Evolutionary conservation across 1,140 invertebrate species (phyloP), one percentile per base, ranked within the genome.

Genomic region (Watersipora subatra): DNA sequence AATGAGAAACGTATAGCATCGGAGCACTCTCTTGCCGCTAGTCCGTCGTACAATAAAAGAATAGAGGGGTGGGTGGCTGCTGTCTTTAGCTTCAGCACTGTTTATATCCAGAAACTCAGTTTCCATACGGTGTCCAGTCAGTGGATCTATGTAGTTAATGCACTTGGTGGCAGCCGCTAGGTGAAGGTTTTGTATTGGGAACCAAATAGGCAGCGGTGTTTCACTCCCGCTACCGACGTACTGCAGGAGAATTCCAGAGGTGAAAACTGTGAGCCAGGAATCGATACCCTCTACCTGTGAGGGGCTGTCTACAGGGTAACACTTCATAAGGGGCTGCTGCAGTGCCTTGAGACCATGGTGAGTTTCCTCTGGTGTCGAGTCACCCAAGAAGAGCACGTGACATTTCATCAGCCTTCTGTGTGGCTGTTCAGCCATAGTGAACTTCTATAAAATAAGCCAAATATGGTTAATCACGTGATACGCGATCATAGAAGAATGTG

Each of bases 321-420:
- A 81, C 73, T 97, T 93, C 69, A 90, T 85, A 66, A 99, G 77
- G 0, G 96, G 96, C 76, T 97, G 92, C 80, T 99, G 96, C 64
- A 99, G 94, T 19, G 95, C 95, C 75, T 81, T 75, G 20, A 99
- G 83, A 22, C 96, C 96, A 75, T 97, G 93, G 76, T 97, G 97
- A 70, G 94, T 97, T 73, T 96, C 89, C 71, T 96, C 90, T 2
- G 96, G 96, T 66, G 99, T 94, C 0, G 94, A 89, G 69, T 91
- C 96, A 46, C 96, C 96, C 69, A 99, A 84, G 79, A 98, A 99
- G 57, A 99, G 84, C n/a, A 99, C 96, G 63, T 95, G 86, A 80
- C 93, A 97, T 70, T 67, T 68, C 2, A 66, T 64, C 65, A 77
- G 61, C 0, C 71, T 63, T 3, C 66, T 69, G 12, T 68, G 58